Percentiles rank a stretch among this genome's conserved stretches.
These are phyloP conservation scores for Trachymyrmex septentrionalis DNA, from an alignment of 1,140 invertebrate genomes.

Conservation along the genomic window DNA sequence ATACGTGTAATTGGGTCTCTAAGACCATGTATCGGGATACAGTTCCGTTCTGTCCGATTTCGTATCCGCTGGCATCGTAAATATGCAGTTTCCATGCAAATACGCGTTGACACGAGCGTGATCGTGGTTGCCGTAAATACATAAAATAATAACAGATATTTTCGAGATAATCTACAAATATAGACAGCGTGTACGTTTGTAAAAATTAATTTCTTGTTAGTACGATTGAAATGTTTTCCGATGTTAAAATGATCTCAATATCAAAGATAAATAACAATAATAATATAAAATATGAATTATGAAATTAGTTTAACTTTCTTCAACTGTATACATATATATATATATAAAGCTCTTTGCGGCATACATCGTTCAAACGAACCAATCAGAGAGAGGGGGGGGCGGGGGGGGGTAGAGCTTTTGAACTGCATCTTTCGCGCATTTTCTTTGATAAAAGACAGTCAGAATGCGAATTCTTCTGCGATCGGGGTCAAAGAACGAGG, in stretches of 20 bases:
- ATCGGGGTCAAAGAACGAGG: neutral
- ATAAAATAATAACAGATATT: constrained; percentile 3
- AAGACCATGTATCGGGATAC: constrained; percentile 61
- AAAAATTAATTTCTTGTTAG: neutral
- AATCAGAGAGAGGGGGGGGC: neutral
- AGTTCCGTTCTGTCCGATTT: constrained; percentile 60
- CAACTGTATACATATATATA: neutral
- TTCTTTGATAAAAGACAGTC: constrained; percentile 26
- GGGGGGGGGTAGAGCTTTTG: neutral
- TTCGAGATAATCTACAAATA: neutral
- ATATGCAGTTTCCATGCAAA: constrained; percentile 62
- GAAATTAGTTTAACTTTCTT: neutral
- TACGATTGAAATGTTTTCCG: neutral
- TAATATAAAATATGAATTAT: neutral
- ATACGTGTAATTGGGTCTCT: constrained; percentile 75
- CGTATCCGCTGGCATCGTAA: constrained; percentile 31
- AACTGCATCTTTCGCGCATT: constrained; percentile 1
- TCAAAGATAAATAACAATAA: neutral
- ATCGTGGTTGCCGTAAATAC: constrained; percentile 7
- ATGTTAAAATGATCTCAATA: neutral
- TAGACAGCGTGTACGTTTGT: neutral
- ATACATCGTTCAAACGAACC: neutral
- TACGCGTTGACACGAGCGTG: constrained; percentile 67
- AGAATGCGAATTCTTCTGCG: constrained; percentile 36
- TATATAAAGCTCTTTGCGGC: too few relatives aligned